Evolutionary conservation across 2,888 invertebrate species (phyloP), one percentile per base, ranked within the genome.

Genomic region (Andrena hattorfiana): DNA sequence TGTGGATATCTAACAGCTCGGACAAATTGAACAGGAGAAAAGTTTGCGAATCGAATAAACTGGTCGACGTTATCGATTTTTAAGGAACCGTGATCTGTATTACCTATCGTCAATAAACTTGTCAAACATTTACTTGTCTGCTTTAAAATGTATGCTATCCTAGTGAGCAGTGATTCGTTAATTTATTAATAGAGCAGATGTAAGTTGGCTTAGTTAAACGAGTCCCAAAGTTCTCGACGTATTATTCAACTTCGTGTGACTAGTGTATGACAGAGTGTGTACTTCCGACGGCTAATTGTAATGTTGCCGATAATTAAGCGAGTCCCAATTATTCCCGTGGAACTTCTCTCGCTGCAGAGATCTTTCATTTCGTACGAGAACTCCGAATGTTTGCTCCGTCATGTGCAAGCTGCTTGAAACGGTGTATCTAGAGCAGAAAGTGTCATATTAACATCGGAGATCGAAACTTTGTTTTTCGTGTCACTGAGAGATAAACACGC

Each of bases 231-330:
- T 48, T 68, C 10, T n/a, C 54, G 2, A 28, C 60, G 48, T 77
- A 69, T 69, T 77, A 64, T 70, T 64, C 28, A 59, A 69, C 56
- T 76, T 76, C 6, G 8, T 6, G 10, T 10, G 51, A 28, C 63
- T 35, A 35, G 1, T 23, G 10, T 59, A 42, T n/a, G 59, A 8
- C 20, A 5, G 56, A 35, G 16, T 7, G 30, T 70, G 23, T 42
- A 67, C 20, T 70, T 59, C 49, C 48, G 2, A 23, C 32, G n/a
- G 35, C 16, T 64, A 69, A 76, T 60, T 49, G 49, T 35, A 69
- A 59, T n/a, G 48, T 54, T 59, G n/a, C 54, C 35, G 49, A 77
- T 79, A 64, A 70, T 70, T 77, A 51, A 69, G 20, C 49, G 23
- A 35, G 20, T 30, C 30, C 10, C n/a, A 42, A 76, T 63, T 78